Percentiles rank a stretch among this genome's conserved stretches.
phyloP scores from a whole-genome alignment of 2,888 invertebrate genomes.

The Tolmerus cingulatus region DNA sequence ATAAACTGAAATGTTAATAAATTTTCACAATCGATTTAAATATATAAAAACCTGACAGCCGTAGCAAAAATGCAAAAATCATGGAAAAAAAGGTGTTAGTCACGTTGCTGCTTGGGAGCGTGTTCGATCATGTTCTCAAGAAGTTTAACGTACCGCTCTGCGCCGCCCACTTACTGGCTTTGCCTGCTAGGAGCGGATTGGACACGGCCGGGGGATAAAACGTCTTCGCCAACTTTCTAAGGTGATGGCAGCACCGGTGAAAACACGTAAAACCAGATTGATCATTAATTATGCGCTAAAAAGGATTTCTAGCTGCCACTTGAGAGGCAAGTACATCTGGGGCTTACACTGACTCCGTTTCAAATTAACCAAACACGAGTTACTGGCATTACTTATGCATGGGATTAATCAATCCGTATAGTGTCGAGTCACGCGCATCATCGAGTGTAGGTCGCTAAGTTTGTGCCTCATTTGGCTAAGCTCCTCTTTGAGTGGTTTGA shows the following conservation, averaged over 20 bases:
- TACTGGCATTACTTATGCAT: not conserved
- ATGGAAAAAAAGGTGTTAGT: not conserved
- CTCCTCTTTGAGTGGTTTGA: not conserved
- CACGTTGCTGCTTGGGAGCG: not conserved
- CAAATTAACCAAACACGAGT: not conserved
- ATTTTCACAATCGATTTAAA: not conserved
- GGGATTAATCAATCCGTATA: not conserved
- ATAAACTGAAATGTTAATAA: not conserved
- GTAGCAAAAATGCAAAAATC: not conserved
- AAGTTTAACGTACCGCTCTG: conserved; percentile 4
- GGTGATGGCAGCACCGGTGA: not conserved
- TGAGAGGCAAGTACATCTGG: not conserved
- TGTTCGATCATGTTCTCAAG: conserved; percentile 17
- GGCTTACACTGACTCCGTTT: not conserved
- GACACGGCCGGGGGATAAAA: not conserved
- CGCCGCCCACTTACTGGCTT: not conserved
- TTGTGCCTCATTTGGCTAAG: not conserved
- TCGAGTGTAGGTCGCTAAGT: not conserved
- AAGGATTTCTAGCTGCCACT: not conserved
- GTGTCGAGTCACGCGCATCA: not conserved
- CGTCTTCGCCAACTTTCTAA: not conserved
- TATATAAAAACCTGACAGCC: not conserved
- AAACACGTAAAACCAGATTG: conserved; percentile 21
- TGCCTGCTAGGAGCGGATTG: not conserved
- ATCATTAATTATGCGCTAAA: not conserved